Conservation (phyloP, 2,888 invertebrate species). For the Limnephilus marmoratus region DNA sequence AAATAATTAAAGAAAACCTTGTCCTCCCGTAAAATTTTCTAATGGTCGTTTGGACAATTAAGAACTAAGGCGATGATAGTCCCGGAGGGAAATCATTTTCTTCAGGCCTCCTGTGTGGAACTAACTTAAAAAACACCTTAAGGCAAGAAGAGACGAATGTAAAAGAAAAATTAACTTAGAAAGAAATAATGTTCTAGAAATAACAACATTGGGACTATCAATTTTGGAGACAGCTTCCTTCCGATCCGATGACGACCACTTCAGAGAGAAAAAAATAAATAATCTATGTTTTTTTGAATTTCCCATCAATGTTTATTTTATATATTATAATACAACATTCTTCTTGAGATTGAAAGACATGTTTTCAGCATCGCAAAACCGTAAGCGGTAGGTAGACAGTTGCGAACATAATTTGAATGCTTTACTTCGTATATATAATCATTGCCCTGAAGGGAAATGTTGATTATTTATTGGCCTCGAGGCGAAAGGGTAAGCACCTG, state of each 20-base stretch:
- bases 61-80: no score
- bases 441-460: slow-evolving; percentile 14
- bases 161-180: not conserved
- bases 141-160: no score
- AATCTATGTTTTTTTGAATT: not conserved
- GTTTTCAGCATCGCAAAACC: not conserved
- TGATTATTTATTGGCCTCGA: slow-evolving; percentile 7
- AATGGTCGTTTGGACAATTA: no score
- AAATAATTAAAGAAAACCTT: no score
- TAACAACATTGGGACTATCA: not conserved
- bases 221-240: not conserved
- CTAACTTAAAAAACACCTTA: not conserved
- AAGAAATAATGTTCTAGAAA: not conserved
- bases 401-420: not conserved
- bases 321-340: not conserved
- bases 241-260: not conserved
- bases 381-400: not conserved
- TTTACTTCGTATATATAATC: not conserved
- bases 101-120: no score
- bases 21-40: no score
- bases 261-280: no score
- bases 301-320: not conserved
- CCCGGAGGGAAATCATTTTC: no score
- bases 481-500: slow-evolving; percentile 18
- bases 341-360: not conserved